phyloP scores from a whole-genome alignment of 2,113 vertebrate species.

The Hoplias malabaricus region DNA sequence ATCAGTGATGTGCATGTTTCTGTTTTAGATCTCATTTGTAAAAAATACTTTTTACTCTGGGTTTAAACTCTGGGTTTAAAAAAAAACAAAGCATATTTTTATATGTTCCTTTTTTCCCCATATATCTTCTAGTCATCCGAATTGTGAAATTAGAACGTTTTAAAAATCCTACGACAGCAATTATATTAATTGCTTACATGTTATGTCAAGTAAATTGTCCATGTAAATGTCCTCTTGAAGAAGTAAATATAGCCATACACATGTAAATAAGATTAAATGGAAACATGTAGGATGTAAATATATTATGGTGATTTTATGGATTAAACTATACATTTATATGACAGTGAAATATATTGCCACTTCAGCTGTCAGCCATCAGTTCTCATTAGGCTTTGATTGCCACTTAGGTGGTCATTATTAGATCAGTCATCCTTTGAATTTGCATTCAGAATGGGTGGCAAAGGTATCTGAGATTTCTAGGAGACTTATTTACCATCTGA shows the following conservation, averaged over 20 bases:
- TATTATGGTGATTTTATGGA: not conserved
- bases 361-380: not conserved
- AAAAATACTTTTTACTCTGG: no score
- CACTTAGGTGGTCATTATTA: not conserved
- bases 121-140: no score
- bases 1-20: no score
- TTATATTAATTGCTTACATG: not conserved
- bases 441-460: not conserved
- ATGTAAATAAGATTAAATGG: not conserved
- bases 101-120: no score
- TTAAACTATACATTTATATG: not conserved
- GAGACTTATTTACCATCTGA: not conserved
- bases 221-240: not conserved
- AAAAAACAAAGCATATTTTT: no score
- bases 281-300: not conserved
- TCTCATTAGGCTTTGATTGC: slow-evolving; percentile 2
- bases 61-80: no score
- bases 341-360: not conserved
- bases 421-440: not conserved
- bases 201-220: not conserved
- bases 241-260: not conserved
- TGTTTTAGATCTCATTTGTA: no score
- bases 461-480: not conserved
- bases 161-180: not conserved
- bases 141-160: no score